Base-by-base conservation (phyloP, 2,113 vertebrate species). In the Tachysurus vachellii region DNA sequence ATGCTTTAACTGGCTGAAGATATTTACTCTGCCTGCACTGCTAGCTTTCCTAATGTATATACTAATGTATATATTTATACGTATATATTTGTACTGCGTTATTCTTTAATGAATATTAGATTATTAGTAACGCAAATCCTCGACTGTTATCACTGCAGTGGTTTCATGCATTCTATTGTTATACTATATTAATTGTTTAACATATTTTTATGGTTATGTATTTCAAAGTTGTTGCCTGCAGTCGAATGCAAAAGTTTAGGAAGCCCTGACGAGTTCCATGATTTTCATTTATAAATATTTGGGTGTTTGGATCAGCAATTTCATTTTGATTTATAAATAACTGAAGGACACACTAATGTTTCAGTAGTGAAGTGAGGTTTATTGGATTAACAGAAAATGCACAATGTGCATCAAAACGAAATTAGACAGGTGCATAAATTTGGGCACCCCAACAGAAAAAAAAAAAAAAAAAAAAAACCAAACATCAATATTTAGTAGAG, bases 71-170 rank as follows among this genome's bases (percentile, higher is more conserved):
- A 86, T 88, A 84, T 86, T 62, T 64, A 47, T 83, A 36, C 84
- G 71, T 88, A 82, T 84, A 86, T 84, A 83, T 90, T 87, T 90
- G 76, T 82, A 89, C 28, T 61, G 86, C 56, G 71, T 79, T 80
- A 81, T 42, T 76, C 80, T 88, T 61, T 50, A 66, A 84, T 82
- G 76, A 83, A 75, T 80, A 84, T 68, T 82, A 80, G 50, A 80
- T 61, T 71, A 56, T 83, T 73, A 85, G 75, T 76, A 82, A 82
- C 76, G 84, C 84, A 86, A 76, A 61, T 87, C 84, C 50, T 82
- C 70, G 90, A 91, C 90, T 91, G 90, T 91, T 89, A 87, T 57
- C 82, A 83, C 66, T 80, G 53, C 79, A 87, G 85, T 86, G 79
- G 73, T 87, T 88, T 84, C 73, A 50, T 28, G 47, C n/a, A 68